Conservation (phyloP, 2,113 vertebrate genomes). For the Ptilonorhynchus violaceus region DNA sequence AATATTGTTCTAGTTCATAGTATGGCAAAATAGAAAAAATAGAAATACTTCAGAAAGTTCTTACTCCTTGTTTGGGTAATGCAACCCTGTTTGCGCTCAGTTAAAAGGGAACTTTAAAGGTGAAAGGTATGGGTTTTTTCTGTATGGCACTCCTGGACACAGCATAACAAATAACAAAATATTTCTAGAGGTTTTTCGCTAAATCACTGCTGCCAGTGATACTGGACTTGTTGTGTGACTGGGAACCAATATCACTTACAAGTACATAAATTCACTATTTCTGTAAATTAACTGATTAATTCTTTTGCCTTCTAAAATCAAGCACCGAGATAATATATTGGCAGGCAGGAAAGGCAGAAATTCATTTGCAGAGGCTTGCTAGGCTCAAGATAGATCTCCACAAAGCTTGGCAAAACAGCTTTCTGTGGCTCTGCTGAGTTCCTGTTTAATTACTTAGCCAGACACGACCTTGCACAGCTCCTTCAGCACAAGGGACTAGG, state of each 20-base stretch:
- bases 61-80: neutral
- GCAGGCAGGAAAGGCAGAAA: neutral
- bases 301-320: neutral
- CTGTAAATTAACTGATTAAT: neutral
- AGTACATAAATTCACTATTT: neutral
- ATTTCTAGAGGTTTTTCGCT: neutral
- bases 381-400: neutral
- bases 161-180: neutral
- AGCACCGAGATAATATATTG: neutral
- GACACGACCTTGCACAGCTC: neutral
- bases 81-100: neutral
- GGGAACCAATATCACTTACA: neutral
- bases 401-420: slow-evolving; percentile 13
- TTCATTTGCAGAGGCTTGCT: neutral
- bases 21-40: neutral
- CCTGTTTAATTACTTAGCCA: slow-evolving; percentile 35
- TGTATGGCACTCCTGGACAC: neutral
- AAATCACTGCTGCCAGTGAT: neutral
- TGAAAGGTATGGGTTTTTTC: neutral
- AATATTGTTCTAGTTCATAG: neutral
- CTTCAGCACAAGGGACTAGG: neutral
- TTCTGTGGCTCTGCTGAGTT: slow-evolving; percentile 23
- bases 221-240: neutral
- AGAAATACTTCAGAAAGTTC: neutral
- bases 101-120: neutral